These are phyloP conservation scores for Nanorana parkeri DNA, from an alignment of 2,113 vertebrate species.

Conservation along the genomic window DNA sequence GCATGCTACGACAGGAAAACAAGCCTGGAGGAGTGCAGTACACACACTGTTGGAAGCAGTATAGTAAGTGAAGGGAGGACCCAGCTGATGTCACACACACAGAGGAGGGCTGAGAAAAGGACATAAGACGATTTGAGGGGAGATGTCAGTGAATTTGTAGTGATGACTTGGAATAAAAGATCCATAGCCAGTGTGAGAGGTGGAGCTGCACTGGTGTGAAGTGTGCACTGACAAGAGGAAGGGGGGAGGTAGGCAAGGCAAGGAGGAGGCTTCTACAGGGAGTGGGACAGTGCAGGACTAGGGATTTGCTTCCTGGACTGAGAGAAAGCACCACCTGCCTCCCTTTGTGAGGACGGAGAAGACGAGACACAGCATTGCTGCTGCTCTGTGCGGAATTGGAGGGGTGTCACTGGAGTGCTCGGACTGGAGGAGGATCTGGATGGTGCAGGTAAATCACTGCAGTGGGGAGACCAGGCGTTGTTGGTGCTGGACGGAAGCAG, in stretches of 20 bases:
- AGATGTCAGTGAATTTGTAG: neutral
- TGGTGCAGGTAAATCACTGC: slow-evolving; percentile 51
- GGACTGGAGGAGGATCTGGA: slow-evolving; percentile 48
- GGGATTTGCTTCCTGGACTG: slow-evolving; percentile 26
- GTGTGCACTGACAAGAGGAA: slow-evolving; percentile 22
- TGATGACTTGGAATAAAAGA: slow-evolving; percentile 10
- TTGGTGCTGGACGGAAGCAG: too few species aligned
- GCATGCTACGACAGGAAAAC: too few species aligned
- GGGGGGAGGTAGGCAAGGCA: slow-evolving; percentile 8
- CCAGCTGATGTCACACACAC: slow-evolving; percentile 48
- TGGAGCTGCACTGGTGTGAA: slow-evolving; percentile 10
- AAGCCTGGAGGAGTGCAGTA: too few species aligned
- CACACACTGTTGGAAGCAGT: slow-evolving; percentile 13
- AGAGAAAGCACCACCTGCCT: slow-evolving; percentile 47
- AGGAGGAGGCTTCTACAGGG: slow-evolving; percentile 14
- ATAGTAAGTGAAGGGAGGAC: slow-evolving; percentile 32
- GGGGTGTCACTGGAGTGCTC: neutral
- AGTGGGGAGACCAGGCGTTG: neutral
- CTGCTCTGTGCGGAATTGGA: neutral
- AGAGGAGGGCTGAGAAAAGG: slow-evolving; percentile 26
- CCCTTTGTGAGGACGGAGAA: slow-evolving; percentile 32
- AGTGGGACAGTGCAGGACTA: slow-evolving; percentile 23
- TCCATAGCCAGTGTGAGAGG: slow-evolving; percentile 26
- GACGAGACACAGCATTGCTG: neutral
- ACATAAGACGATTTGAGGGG: slow-evolving; percentile 20